Evolutionary conservation across 2,888 invertebrate genomes (phyloP), one percentile per base, ranked within the genome.

Genomic region (Acanthosepion lycidas): DNA sequence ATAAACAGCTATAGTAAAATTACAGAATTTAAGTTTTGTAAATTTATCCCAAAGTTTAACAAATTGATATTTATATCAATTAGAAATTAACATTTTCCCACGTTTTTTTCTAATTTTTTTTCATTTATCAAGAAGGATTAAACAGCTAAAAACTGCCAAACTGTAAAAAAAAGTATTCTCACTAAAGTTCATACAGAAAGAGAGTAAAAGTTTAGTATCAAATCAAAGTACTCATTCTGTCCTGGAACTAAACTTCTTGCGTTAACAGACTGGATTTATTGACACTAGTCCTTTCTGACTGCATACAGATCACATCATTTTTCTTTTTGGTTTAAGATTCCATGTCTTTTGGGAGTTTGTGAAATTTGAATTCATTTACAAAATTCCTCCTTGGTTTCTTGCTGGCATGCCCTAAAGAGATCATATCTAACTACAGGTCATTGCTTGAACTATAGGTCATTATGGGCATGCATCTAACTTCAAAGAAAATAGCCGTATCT

Each of bases 381-480:
- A 78, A 28, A 78, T 78, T n/a, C n/a, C 33, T 78, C 8, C 78
- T 78, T n/a, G n/a, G n/a, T 78, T n/a, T 78, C 78, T 64, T 28
- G 64, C 28, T 26, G 64, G 28, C n/a, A 28, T 78, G 78, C 78
- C 78, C 33, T n/a, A n/a, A 78, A 78, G 78, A n/a, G 78, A 78
- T 78, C 78, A n/a, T 78, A 78, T 78, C 78, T n/a, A 78, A 78
- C 78, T n/a, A 78, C n/a, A 78, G n/a, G 78, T 33, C n/a, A 78
- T 33, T 78, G 18, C 33, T 78, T 78, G 78, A 78, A 78, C 78
- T 33, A 15, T n/a, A 15, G 78, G n/a, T 78, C 78, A 78, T 33
- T n/a, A 78, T n/a, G 78, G 78, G n/a, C 78, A 78, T 15, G n/a
- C n/a, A 78, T n/a, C n/a, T 15, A 12, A 33, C 78, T 78, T 78